Evolutionary conservation across 1,140 invertebrate species (phyloP).

Genomic region (Solenopsis fugax): DNA sequence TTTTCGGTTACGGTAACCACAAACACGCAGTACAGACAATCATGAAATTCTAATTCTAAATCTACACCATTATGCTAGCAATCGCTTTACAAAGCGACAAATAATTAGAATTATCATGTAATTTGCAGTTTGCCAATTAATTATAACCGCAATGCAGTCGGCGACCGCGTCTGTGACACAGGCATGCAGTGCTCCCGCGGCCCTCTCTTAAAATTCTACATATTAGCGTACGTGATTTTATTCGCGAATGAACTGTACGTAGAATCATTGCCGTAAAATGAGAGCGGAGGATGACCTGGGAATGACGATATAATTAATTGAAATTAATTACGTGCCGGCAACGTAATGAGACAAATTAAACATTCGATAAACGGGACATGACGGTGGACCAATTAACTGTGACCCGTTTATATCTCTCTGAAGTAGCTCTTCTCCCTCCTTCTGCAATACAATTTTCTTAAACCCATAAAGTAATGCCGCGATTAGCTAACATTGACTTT

Average conservation of each 20-base stretch:
- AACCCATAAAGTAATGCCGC: conserved; percentile 18
- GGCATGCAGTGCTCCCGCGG: neutral
- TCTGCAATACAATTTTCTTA: conserved; percentile 58
- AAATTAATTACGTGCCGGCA: conserved; percentile 77
- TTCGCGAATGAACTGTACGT: conserved; percentile 44
- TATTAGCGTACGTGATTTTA: conserved; percentile 60
- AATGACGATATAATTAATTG: conserved; percentile 76
- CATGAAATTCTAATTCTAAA: conserved; percentile 54
- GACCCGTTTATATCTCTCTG: conserved; percentile 61
- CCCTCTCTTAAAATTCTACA: conserved; percentile 50
- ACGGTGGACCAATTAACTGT: conserved; percentile 73
- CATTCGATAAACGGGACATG: conserved; percentile 76
- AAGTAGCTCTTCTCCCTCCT: conserved; percentile 20
- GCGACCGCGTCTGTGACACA: conserved; percentile 28
- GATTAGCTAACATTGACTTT: neutral
- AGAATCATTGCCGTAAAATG: conserved; percentile 58
- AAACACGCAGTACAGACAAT: conserved; percentile 44
- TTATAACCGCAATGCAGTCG: conserved; percentile 54
- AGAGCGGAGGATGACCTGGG: conserved; percentile 42
- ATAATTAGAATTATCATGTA: conserved; percentile 64
- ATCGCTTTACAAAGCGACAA: conserved; percentile 65
- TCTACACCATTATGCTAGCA: conserved; percentile 47
- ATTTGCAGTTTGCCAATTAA: conserved; percentile 65
- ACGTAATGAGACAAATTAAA: conserved; percentile 79
- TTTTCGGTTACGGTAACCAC: conserved; percentile 33